A percentile compares a stretch with the other conserved stretches of the same genome.
Conservation (phyloP, 2,113 vertebrate species). For the Indri indri region DNA sequence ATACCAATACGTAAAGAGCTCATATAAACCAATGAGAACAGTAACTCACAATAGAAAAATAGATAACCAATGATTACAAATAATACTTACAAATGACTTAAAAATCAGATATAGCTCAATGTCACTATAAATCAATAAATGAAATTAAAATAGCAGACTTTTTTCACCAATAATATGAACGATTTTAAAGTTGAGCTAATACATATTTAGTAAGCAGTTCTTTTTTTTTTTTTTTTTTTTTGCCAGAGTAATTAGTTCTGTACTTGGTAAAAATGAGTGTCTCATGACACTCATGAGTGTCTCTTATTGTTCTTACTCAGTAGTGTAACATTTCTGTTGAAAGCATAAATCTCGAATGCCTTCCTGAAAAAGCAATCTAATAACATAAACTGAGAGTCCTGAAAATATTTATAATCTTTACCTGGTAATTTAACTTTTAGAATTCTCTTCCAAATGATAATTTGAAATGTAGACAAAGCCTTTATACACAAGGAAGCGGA, state of each 20-base stretch:
- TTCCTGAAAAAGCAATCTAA: neutral
- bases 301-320: neutral
- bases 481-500: neutral
- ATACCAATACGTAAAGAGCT: neutral
- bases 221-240: too few species aligned
- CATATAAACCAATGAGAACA: neutral
- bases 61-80: neutral
- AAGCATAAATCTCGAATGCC: neutral
- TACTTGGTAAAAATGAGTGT: neutral
- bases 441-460: slow-evolving; percentile 25
- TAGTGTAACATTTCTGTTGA: neutral
- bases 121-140: neutral
- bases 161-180: slow-evolving; percentile 20
- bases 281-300: too few species aligned
- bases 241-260: neutral
- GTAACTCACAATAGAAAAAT: neutral
- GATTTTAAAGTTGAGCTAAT: neutral
- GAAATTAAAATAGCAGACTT: neutral
- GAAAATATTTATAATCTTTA: slow-evolving; percentile 5
- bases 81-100: neutral
- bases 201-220: neutral
- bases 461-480: neutral
- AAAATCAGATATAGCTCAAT: slow-evolving; percentile 10
- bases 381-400: neutral
- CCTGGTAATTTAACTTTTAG: neutral